These are phyloP conservation scores for Barbus barbus DNA, from an alignment of 2,113 vertebrate genomes.

Conservation along the genomic window DNA sequence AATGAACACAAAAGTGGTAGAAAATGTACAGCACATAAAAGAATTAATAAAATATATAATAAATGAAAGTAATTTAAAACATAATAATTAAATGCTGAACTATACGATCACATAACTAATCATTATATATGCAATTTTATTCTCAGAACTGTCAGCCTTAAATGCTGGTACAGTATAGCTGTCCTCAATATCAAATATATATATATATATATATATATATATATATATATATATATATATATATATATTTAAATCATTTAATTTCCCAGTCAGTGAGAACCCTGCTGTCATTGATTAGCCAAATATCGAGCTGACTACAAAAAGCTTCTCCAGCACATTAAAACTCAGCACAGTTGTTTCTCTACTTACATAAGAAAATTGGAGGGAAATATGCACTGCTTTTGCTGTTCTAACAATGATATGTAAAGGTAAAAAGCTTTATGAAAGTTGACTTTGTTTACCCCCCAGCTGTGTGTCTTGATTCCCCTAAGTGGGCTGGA, in stretches of 20 bases:
- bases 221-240: too few relatives aligned
- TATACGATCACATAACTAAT: too few relatives aligned
- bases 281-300: conserved; percentile 15
- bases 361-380: conserved; percentile 37
- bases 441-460: conserved; percentile 26
- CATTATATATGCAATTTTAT: not conserved
- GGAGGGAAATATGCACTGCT: conserved; percentile 1
- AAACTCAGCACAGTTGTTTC: conserved; percentile 24
- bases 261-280: not conserved
- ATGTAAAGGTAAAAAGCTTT: conserved; percentile 29
- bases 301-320: conserved; percentile 1
- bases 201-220: too few relatives aligned
- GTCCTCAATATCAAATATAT: not conserved
- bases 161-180: not conserved
- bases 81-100: too few relatives aligned
- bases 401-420: not conserved
- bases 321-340: conserved; percentile 17
- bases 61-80: too few relatives aligned
- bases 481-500: not conserved
- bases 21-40: not conserved
- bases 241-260: conserved; percentile 24
- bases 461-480: conserved; percentile 10
- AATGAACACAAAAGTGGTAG: not conserved
- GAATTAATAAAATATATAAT: too few relatives aligned
- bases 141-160: not conserved